Base-by-base conservation (phyloP, 30 jellyfish, hydroid and myxozoan genomes). In the Turritopsis rubra region DNA sequence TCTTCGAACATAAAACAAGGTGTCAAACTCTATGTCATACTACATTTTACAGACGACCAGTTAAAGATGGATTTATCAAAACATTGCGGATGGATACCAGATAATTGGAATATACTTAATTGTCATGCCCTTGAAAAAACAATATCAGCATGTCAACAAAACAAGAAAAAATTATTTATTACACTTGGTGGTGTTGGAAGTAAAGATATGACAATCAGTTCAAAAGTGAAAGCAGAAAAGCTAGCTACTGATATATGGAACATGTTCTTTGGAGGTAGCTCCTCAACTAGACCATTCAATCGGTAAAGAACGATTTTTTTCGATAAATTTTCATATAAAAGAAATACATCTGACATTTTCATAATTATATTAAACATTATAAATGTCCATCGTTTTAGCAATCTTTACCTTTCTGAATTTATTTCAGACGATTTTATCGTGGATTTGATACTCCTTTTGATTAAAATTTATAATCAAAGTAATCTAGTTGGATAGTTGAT, bases 141-240 rank as follows among this genome's bases (percentile, higher is more conserved):
- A 16, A 68, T 68, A n/a, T n/a, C 8, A 16, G 21, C 7, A 9
- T 68, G 77, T 68, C 77, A 68, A 68, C 28, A 23, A 27, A 1
- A n/a, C 77, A 27, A 27, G 30, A 68, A 68, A 22, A 68, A 68
- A 27, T 19, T 68, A 8, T 1, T 19, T 68, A 68, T 68, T 1
- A 68, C 77, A 1, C 77, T 68, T 23, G 77, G 77, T 68, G 30
- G 77, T 68, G 77, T 68, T 68, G 77, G 60, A 41, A 41, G 60
- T 13, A 41, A 13, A 41, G 77, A 68, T 19, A 68, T 68, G 77
- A 68, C 28, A 68, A 23, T 68, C 4, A 68, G 31, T 1, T 68
- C 77, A n/a, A 1, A 68, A n/a, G 30, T 68, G 9, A 68, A 68
- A 19, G 77, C 77, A n/a, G 77, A 68, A 68, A 27, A 23, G 77